Percentiles rank a stretch among this genome's conserved stretches.
These are phyloP conservation scores for Hormiphora californensis DNA, from an alignment of 37 sponge, comb jelly and placozoan genomes.

Conservation along the genomic window DNA sequence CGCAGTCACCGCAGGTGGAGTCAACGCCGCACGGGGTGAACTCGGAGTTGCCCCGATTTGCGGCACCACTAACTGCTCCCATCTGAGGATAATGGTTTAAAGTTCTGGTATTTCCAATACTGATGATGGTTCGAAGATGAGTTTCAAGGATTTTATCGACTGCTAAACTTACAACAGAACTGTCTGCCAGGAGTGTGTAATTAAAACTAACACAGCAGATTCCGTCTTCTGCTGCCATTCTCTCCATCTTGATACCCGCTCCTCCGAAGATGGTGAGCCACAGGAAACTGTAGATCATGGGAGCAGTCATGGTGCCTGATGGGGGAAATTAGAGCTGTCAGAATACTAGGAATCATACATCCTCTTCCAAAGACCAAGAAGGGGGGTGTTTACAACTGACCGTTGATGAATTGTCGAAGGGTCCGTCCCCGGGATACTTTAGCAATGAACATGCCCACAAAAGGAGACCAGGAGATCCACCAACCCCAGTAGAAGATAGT, in stretches of 20 bases:
- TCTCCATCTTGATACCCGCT: slow-evolving; percentile 33
- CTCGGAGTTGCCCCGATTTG: neutral
- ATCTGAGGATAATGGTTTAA: too few species aligned
- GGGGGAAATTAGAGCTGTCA: neutral
- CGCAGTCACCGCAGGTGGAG: neutral
- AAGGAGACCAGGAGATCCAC: slow-evolving; percentile 54
- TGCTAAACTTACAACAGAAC: neutral
- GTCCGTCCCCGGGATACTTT: slow-evolving; percentile 50
- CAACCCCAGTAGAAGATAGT: slow-evolving; percentile 56
- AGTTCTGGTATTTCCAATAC: too few species aligned
- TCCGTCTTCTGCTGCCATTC: neutral
- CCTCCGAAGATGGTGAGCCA: slow-evolving; percentile 38
- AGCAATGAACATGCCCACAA: slow-evolving; percentile 51
- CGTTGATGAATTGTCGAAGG: slow-evolving; percentile 41
- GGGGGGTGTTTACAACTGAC: neutral
- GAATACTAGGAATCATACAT: neutral
- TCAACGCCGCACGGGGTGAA: neutral
- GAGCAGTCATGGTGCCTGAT: slow-evolving; percentile 15
- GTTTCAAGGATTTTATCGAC: neutral
- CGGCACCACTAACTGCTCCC: too few species aligned
- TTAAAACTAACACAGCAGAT: slow-evolving; percentile 14
- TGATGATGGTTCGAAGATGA: neutral
- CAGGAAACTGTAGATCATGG: slow-evolving; percentile 4
- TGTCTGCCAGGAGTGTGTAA: neutral
- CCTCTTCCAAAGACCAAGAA: neutral